Evolutionary conservation across 1,140 invertebrate species (phyloP).

Genomic region (Trachelipus rathkii): DNA sequence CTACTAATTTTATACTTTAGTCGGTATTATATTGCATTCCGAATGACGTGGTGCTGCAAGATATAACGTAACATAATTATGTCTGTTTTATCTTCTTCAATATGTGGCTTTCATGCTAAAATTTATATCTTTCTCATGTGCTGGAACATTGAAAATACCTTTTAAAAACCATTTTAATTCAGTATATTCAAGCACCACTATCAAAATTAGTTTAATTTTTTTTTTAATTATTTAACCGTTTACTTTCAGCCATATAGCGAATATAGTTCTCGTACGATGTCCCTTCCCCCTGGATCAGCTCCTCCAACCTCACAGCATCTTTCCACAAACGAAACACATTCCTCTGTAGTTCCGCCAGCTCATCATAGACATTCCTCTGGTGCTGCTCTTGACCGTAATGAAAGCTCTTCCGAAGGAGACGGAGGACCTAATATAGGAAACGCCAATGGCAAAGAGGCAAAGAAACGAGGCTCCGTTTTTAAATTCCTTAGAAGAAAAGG

Average conservation of each 20-base stretch:
- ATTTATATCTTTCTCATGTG: not conserved
- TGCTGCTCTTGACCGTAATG: slow-evolving; percentile 41
- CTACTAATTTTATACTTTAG: too few relatives aligned
- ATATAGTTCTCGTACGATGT: slow-evolving; percentile 36
- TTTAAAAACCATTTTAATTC: not conserved
- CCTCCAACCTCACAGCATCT: slow-evolving; percentile 34
- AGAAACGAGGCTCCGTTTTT: slow-evolving; percentile 43
- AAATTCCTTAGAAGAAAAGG: slow-evolving; percentile 39
- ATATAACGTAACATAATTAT: slow-evolving; percentile 13
- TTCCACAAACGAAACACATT: slow-evolving; percentile 28
- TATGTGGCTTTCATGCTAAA: not conserved
- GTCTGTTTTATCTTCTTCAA: not conserved
- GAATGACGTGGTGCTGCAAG: too few relatives aligned
- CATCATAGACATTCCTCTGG: slow-evolving; percentile 30
- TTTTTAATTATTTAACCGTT: not conserved
- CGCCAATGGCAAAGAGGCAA: slow-evolving; percentile 41
- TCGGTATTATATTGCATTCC: too few relatives aligned
- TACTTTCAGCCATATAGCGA: slow-evolving; percentile 35
- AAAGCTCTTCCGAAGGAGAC: slow-evolving; percentile 48
- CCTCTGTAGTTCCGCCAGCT: slow-evolving; percentile 28
- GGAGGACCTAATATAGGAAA: slow-evolving; percentile 41
- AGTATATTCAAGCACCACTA: not conserved
- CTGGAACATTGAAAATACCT: not conserved
- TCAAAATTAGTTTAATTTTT: not conserved
- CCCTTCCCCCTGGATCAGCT: slow-evolving; percentile 45